These are phyloP conservation scores for western clawed frog (Xenopus tropicalis) DNA, from an alignment of 2,113 vertebrate genomes.

Conservation along the genomic window UCB_Xtro_10.0 CM004451.2:64994501-64995000, in stretches of 20 bases:
- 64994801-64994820: neutral
- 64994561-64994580: neutral
- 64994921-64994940: constrained; percentile 50
- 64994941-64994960: constrained; percentile 45
- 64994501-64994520: neutral
- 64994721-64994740: neutral
- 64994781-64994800: neutral
- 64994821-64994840: neutral
- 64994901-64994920: neutral
- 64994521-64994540: too few relatives aligned
- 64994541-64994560: too few relatives aligned
- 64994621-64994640: constrained; percentile 14
- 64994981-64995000: constrained; percentile 77
- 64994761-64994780: neutral
- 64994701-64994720: neutral
- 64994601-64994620: constrained; percentile 11
- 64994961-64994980: constrained; percentile 59
- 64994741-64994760: neutral
- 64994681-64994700: neutral
- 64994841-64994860: neutral
- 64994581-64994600: constrained; percentile 3
- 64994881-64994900: neutral
- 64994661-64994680: neutral
- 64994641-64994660: neutral
- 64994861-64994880: too few relatives aligned